These are phyloP conservation scores for Cavia porcellus DNA, from an alignment of 2,113 vertebrate genomes.

Conservation along the genomic window DNA sequence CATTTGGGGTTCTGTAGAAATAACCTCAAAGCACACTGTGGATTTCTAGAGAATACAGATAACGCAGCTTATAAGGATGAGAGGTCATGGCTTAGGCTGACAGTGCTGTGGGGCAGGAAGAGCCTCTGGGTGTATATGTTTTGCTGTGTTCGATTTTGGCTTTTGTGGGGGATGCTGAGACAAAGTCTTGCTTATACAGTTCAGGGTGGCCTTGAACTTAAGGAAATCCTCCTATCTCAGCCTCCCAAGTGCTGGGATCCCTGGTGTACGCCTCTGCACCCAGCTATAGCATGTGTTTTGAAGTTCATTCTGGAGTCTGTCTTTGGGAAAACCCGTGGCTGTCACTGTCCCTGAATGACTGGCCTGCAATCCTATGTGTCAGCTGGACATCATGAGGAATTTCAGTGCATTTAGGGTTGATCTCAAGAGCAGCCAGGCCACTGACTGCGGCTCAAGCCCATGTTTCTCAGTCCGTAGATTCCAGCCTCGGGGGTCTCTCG, in stretches of 20 bases:
- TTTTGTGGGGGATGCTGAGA: background rate
- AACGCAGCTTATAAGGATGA: background rate
- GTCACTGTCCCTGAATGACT: background rate
- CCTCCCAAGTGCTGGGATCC: background rate
- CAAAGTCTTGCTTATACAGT: background rate
- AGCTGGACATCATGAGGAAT: background rate
- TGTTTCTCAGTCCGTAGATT: constrained; percentile 95
- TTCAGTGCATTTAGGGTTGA: background rate
- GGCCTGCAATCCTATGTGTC: background rate
- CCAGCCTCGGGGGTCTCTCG: constrained; percentile 98
- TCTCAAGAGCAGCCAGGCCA: background rate
- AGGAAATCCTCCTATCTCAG: background rate
- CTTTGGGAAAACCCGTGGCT: background rate
- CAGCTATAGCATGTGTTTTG: background rate
- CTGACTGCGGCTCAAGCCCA: background rate
- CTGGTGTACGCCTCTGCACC: background rate
- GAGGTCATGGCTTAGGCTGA: background rate
- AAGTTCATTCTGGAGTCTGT: background rate
- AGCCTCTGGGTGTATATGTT: background rate
- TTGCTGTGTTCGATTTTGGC: background rate
- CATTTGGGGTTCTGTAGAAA: background rate
- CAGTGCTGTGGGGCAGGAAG: background rate
- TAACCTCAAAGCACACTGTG: background rate
- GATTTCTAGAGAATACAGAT: background rate
- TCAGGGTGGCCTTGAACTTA: background rate